These are phyloP conservation scores for Mugil cephalus DNA, from an alignment of 2,113 vertebrate species.

Conservation along the genomic window DNA sequence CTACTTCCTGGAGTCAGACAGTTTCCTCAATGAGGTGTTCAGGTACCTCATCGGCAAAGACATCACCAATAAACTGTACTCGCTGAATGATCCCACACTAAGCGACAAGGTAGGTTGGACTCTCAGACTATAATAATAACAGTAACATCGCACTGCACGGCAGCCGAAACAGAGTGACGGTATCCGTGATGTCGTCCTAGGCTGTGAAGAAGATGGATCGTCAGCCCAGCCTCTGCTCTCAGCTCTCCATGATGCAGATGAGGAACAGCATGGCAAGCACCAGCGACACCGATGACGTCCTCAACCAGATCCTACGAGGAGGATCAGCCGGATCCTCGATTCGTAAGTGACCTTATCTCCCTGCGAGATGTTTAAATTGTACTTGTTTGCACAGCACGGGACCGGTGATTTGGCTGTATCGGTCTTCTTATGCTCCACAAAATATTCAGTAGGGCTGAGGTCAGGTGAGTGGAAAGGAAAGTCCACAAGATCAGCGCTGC, in stretches of 20 bases:
- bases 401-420: too few relatives aligned
- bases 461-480: too few relatives aligned
- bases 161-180: not conserved
- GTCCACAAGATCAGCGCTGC: too few relatives aligned
- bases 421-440: too few relatives aligned
- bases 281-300: slow-evolving; percentile 94
- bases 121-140: too few relatives aligned
- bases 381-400: too few relatives aligned
- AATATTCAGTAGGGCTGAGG: too few relatives aligned
- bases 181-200: slow-evolving; percentile 81
- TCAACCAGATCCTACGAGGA: slow-evolving; percentile 93
- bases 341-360: slow-evolving; percentile 85
- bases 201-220: slow-evolving; percentile 92
- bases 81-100: slow-evolving; percentile 95
- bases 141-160: not conserved
- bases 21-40: slow-evolving; percentile 97
- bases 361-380: not conserved
- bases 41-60: slow-evolving; percentile 97
- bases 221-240: slow-evolving; percentile 94
- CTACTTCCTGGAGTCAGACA: slow-evolving; percentile 95
- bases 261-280: slow-evolving; percentile 97
- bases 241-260: slow-evolving; percentile 98
- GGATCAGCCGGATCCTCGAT: slow-evolving; percentile 90
- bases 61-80: slow-evolving; percentile 98
- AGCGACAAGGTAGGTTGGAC: slow-evolving; percentile 91